Evolutionary conservation across 2,797 vertebrate genomes (phyloP).

Genomic region (Darevskia nairensis): DNA sequence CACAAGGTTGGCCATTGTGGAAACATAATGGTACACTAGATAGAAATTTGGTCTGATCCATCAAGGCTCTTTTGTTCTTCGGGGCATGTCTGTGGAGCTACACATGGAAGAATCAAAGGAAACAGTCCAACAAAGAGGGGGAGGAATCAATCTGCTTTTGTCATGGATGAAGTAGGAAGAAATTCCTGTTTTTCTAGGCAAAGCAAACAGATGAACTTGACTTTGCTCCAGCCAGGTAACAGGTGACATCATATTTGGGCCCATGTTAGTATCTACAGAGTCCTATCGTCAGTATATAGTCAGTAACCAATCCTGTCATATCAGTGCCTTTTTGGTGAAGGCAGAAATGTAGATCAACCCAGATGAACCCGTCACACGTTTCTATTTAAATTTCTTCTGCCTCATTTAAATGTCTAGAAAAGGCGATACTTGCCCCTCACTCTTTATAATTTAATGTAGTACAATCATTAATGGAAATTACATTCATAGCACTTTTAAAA

Average conservation of each 20-base stretch:
- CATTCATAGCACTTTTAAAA: constrained; percentile 26
- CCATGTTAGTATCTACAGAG: background rate
- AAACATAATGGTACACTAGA: too few relatives aligned
- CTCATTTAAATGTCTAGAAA: constrained; percentile 4
- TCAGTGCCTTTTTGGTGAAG: background rate
- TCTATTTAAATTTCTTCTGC: background rate
- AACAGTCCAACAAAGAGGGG: too few relatives aligned
- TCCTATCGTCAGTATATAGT: background rate
- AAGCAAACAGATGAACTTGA: too few relatives aligned
- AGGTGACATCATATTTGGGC: background rate
- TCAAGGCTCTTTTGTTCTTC: too few relatives aligned
- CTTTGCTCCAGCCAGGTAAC: background rate
- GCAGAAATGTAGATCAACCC: background rate
- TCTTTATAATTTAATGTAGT: background rate
- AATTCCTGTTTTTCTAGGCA: background rate
- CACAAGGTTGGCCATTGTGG: too few relatives aligned
- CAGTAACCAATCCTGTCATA: background rate
- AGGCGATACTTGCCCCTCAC: background rate
- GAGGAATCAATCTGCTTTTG: background rate
- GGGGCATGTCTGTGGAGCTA: background rate
- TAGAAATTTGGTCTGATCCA: too few relatives aligned
- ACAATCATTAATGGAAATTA: background rate
- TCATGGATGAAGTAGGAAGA: background rate
- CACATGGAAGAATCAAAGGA: background rate
- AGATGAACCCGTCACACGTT: background rate